Evolutionary conservation across 2,888 invertebrate species (phyloP).

Genomic region (Smittia sp.): DNA sequence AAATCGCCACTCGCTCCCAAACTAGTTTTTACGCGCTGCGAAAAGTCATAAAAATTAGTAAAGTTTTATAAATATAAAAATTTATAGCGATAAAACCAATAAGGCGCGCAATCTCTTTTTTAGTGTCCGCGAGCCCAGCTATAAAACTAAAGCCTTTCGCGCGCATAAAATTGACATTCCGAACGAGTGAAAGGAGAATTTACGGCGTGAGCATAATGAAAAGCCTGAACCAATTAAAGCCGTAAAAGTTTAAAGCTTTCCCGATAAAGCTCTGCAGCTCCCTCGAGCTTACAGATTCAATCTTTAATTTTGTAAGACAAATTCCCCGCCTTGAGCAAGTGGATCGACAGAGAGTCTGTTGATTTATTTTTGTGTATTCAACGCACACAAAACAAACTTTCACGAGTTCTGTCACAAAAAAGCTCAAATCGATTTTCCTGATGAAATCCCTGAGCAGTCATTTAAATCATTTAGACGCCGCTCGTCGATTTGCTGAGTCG

Average conservation of each 20-base stretch:
- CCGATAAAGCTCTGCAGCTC: neutral
- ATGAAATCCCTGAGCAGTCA: neutral
- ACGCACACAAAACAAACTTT: neutral
- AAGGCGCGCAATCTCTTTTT: slow-evolving; percentile 2
- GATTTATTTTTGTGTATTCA: neutral
- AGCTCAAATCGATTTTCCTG: neutral
- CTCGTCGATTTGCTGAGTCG: too few relatives aligned
- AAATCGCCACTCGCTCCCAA: too few relatives aligned
- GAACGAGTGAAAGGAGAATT: neutral
- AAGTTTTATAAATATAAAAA: neutral
- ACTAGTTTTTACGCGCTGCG: neutral
- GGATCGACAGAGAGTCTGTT: neutral
- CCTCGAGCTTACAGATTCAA: neutral
- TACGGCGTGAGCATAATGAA: neutral
- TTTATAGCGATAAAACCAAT: neutral
- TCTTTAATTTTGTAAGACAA: neutral
- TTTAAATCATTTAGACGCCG: too few relatives aligned
- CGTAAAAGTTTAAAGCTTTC: neutral
- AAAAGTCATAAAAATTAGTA: neutral
- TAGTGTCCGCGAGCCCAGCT: neutral
- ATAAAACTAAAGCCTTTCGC: neutral
- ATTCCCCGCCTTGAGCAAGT: neutral
- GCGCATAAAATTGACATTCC: neutral
- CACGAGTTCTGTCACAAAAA: neutral
- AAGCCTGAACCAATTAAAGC: neutral